These are phyloP conservation scores for Progne subis DNA, from an alignment of 2,113 vertebrate species.

Conservation along the genomic window DNA sequence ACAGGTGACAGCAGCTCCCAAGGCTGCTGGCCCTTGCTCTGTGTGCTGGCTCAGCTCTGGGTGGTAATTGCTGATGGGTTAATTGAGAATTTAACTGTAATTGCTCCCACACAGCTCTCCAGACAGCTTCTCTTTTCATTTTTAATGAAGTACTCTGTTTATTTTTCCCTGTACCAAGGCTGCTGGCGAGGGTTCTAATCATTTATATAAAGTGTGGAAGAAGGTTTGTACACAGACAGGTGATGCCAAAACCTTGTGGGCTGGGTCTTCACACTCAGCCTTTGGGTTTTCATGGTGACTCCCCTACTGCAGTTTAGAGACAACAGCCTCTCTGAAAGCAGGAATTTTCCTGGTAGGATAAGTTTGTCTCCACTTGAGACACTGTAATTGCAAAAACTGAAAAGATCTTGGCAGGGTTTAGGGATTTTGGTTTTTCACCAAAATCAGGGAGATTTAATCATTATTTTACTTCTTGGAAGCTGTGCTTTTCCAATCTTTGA, in stretches of 20 bases:
- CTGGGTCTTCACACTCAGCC: conserved; percentile 39
- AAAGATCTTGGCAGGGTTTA: background rate
- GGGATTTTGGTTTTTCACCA: background rate
- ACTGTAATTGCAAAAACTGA: background rate
- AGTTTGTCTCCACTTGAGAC: background rate
- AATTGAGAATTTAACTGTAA: conserved; percentile 16
- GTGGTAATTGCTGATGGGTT: conserved; percentile 8
- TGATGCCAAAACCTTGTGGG: conserved; percentile 28
- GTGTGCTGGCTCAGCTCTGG: background rate
- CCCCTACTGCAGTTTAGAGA: conserved; percentile 69
- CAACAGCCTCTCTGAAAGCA: background rate
- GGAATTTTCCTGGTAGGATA: background rate
- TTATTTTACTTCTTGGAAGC: background rate
- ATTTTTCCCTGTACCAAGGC: conserved; percentile 83
- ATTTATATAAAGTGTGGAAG: conserved; percentile 94
- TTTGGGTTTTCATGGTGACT: conserved; percentile 37
- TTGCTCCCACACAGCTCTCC: conserved; percentile 21
- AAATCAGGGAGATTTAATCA: background rate
- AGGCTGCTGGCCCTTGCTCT: background rate
- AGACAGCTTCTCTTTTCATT: conserved; percentile 30
- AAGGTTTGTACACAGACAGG: conserved; percentile 88
- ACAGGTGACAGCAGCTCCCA: background rate
- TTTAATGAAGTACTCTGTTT: conserved; percentile 78
- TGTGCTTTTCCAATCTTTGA: background rate
- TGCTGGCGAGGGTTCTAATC: conserved; percentile 80